phyloP scores from a whole-genome alignment of 2,888 invertebrate genomes.

The Lycaena phlaeas region DNA sequence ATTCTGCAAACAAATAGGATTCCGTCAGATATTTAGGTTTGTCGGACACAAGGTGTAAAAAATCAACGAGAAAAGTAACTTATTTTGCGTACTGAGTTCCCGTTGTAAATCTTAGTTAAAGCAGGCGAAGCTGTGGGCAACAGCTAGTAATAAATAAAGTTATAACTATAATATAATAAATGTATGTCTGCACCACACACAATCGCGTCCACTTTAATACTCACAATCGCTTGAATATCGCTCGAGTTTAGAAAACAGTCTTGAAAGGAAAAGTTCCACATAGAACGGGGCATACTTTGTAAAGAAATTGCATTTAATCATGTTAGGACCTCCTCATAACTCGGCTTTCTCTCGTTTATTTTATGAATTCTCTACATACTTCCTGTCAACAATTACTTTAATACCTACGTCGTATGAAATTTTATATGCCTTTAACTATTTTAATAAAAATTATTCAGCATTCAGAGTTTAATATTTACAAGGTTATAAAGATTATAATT shows the following conservation, averaged over 20 bases:
- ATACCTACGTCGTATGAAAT: constrained; percentile 42
- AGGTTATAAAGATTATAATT: constrained; percentile 6
- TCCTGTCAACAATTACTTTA: constrained; percentile 62
- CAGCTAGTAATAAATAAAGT: too few species aligned
- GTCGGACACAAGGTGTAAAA: too few species aligned
- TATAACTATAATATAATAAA: neutral
- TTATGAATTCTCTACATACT: constrained; percentile 56
- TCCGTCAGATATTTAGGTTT: too few species aligned
- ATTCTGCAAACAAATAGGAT: too few species aligned
- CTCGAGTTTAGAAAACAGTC: constrained; percentile 36
- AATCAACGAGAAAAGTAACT: too few species aligned
- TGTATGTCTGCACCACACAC: constrained; percentile 2
- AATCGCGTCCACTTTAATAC: constrained; percentile 18
- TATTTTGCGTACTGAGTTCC: too few species aligned
- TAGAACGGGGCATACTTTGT: constrained; percentile 53
- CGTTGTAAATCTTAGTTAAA: too few species aligned
- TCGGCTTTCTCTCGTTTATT: constrained; percentile 47
- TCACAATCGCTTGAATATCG: constrained; percentile 31
- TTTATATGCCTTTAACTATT: constrained; percentile 47
- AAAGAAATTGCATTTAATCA: constrained; percentile 69
- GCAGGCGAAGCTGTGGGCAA: too few species aligned
- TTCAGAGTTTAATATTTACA: constrained; percentile 14
- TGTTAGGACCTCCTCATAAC: constrained; percentile 53
- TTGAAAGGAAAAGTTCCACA: constrained; percentile 51
- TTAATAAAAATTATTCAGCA: constrained; percentile 37